Evolutionary conservation across 2,113 vertebrate genomes (phyloP).

Genomic region (Phaethon lepturus): DNA sequence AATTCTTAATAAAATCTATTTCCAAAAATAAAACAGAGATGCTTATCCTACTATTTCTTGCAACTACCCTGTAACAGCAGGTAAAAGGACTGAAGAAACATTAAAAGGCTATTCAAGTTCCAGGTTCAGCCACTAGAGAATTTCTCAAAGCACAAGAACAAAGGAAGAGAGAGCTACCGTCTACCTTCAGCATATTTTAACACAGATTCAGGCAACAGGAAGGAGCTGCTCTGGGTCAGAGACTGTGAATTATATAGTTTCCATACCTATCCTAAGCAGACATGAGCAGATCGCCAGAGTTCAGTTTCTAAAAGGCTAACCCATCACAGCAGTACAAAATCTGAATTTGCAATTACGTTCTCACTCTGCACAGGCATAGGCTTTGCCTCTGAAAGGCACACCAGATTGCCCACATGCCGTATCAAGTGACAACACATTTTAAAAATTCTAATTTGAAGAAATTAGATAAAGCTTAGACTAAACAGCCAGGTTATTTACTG

Average conservation of each 20-base stretch:
- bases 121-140: neutral
- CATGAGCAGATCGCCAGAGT: neutral
- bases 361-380: neutral
- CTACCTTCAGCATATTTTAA: slow-evolving; percentile 10
- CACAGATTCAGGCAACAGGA: neutral
- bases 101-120: neutral
- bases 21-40: neutral
- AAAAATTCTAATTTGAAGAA: neutral
- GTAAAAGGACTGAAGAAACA: neutral
- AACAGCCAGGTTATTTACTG: neutral
- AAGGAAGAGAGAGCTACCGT: neutral
- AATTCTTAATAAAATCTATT: neutral
- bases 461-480: neutral
- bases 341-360: neutral
- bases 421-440: neutral
- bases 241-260: neutral
- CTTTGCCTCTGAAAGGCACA: neutral
- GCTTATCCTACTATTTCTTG: neutral
- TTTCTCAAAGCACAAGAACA: neutral
- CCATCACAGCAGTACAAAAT: neutral
- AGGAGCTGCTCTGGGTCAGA: neutral
- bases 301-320: neutral
- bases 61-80: neutral
- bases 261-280: neutral
- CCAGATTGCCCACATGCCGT: neutral